Evolutionary conservation across 1,140 invertebrate species (phyloP).

Genomic region (Musca domestica): DNA sequence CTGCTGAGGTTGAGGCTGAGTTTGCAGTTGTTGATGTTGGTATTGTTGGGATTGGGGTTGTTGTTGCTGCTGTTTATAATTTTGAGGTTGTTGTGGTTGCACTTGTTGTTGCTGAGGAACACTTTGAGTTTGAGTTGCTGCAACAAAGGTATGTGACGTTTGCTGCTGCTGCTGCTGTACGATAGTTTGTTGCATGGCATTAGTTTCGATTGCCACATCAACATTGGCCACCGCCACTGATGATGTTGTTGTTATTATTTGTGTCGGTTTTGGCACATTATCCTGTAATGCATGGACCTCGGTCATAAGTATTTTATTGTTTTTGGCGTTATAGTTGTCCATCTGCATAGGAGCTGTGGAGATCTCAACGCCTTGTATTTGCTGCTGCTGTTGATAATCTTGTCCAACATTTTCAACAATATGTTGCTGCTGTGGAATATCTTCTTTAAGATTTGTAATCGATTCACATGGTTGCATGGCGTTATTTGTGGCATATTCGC

Average conservation of each 20-base stretch:
- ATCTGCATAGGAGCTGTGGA: constrained; percentile 25
- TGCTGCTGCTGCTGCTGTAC: constrained; percentile 6
- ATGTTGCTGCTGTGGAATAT: constrained; percentile 7
- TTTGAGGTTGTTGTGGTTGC: constrained; percentile 23
- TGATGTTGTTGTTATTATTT: constrained; percentile 26
- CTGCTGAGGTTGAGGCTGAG: constrained; percentile 38
- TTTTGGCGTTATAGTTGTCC: constrained; percentile 14
- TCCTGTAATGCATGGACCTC: constrained; percentile 16
- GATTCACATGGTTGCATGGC: constrained; percentile 15
- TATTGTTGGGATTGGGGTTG: constrained; percentile 27
- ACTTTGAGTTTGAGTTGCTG: too few relatives aligned
- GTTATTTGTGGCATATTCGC: background rate
- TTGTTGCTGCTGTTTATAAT: constrained; percentile 29
- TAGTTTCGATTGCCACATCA: background rate
- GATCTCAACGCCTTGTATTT: constrained; percentile 20
- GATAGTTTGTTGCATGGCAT: constrained; percentile 8
- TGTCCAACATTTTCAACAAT: constrained; percentile 22
- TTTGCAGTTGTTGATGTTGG: constrained; percentile 32
- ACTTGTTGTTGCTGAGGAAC: constrained; percentile 23
- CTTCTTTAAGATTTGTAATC: constrained; percentile 20
- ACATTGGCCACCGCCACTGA: constrained; percentile 6
- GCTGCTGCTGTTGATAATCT: constrained; percentile 24
- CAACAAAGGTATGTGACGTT: background rate
- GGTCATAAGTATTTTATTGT: constrained; percentile 4
- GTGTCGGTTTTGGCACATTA: constrained; percentile 26